Conservation (phyloP, 2,888 invertebrate species). For the Tanaodytes sp. region DNA sequence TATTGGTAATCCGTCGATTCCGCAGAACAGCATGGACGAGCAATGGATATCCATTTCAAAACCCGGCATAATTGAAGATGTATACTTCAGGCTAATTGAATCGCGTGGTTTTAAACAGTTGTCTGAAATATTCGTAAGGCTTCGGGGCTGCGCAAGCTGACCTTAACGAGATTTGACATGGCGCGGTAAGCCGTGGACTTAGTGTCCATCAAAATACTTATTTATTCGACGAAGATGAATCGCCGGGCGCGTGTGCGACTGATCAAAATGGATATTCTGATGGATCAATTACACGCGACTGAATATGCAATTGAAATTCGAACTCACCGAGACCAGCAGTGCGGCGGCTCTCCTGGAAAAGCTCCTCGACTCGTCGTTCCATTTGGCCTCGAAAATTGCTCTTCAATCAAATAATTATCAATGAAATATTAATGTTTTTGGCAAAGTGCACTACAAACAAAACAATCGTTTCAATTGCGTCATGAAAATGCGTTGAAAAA, state of each 20-base stretch:
- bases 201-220: slow-evolving; percentile 33
- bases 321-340: slow-evolving; percentile 77
- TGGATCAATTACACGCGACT: slow-evolving; percentile 35
- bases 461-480: too few relatives aligned
- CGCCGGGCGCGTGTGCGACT: slow-evolving; percentile 6
- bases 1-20: slow-evolving; percentile 3
- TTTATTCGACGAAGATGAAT: slow-evolving; percentile 33
- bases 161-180: slow-evolving; percentile 44
- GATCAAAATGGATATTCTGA: slow-evolving; percentile 35
- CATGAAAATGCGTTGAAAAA: too few relatives aligned
- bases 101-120: slow-evolving; percentile 42
- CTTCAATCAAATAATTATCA: slow-evolving; percentile 68
- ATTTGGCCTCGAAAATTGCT: slow-evolving; percentile 75
- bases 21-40: neutral
- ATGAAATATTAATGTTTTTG: neutral
- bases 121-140: slow-evolving; percentile 51
- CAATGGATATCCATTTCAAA: slow-evolving; percentile 24
- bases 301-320: slow-evolving; percentile 25
- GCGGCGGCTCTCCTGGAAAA: slow-evolving; percentile 78
- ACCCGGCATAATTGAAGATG: slow-evolving; percentile 28
- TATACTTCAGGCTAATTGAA: slow-evolving; percentile 39
- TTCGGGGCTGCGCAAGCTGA: slow-evolving; percentile 29
- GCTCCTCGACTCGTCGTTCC: slow-evolving; percentile 77
- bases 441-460: too few relatives aligned
- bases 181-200: slow-evolving; percentile 31